phyloP scores from a whole-genome alignment of 2,113 vertebrate species.

The Vidua chalybeata region DNA sequence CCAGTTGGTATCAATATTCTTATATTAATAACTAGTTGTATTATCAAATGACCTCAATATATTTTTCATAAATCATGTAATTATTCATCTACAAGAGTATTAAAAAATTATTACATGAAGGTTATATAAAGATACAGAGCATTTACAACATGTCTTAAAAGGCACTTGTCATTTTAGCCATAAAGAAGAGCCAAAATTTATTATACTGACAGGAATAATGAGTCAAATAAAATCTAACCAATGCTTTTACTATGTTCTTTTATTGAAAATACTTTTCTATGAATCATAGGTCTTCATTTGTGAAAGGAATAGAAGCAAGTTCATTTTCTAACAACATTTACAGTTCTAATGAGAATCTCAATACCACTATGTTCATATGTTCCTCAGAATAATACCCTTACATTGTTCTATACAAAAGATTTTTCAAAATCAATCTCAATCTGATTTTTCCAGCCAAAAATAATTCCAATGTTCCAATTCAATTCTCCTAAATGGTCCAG shows the following conservation, averaged over 20 bases:
- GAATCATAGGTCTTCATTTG: neutral
- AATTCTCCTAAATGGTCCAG: neutral
- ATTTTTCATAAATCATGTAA: constrained; percentile 24
- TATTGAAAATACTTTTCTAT: neutral
- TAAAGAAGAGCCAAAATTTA: constrained; percentile 10
- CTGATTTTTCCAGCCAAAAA: neutral
- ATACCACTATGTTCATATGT: neutral
- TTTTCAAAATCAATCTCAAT: neutral
- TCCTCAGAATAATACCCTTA: neutral
- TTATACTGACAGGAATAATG: neutral
- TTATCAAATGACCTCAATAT: constrained; percentile 36
- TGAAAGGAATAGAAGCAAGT: neutral
- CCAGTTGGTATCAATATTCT: constrained; percentile 5
- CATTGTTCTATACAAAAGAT: neutral
- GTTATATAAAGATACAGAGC: constrained; percentile 28
- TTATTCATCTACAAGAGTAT: constrained; percentile 2
- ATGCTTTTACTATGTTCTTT: neutral
- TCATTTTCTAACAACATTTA: neutral
- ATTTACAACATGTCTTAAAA: constrained; percentile 37
- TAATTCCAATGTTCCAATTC: neutral
- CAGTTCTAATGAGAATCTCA: neutral
- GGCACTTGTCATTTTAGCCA: neutral
- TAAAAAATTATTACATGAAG: constrained; percentile 57
- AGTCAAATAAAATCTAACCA: constrained; percentile 29
- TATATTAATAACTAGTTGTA: constrained; percentile 1